Conservation (phyloP, 2,888 invertebrate genomes). For the Stenoptilia bipunctidactyla region DNA sequence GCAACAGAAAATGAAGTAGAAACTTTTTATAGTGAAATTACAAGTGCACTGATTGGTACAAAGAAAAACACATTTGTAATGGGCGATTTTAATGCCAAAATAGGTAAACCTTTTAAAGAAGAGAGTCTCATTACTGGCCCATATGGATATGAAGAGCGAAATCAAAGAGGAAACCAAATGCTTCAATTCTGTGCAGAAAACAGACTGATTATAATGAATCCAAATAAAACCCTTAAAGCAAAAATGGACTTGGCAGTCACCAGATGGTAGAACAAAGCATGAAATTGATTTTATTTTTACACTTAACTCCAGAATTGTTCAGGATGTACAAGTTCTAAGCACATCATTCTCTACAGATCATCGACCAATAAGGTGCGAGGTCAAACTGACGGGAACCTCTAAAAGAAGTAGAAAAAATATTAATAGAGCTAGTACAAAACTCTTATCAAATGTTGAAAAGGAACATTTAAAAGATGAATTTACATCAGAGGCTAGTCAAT, state of each 20-base stretch:
- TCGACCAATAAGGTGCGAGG: too few relatives aligned
- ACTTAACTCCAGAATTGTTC: slow-evolving; percentile 1
- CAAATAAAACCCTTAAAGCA: too few relatives aligned
- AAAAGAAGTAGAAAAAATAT: too few relatives aligned
- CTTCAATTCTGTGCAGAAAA: slow-evolving; percentile 10
- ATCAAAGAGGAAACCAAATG: slow-evolving; percentile 1
- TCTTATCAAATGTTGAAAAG: too few relatives aligned
- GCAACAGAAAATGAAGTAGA: background rate
- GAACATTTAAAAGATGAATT: too few relatives aligned
- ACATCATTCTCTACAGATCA: slow-evolving; percentile 2
- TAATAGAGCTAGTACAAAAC: too few relatives aligned
- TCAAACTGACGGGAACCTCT: too few relatives aligned
- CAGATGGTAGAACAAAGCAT: slow-evolving; percentile 5
- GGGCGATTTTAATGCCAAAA: slow-evolving; percentile 4
- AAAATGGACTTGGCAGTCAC: slow-evolving; percentile 13
- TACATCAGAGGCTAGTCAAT: too few relatives aligned
- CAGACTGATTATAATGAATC: slow-evolving; percentile 7
- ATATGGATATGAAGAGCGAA: slow-evolving; percentile 2
- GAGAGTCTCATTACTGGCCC: background rate
- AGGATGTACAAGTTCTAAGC: slow-evolving; percentile 5
- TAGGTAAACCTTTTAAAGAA: slow-evolving; percentile 1
- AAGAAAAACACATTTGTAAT: slow-evolving; percentile 4
- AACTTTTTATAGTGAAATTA: slow-evolving; percentile 4
- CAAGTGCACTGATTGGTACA: slow-evolving; percentile 7
- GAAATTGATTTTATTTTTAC: slow-evolving; percentile 13